These are phyloP conservation scores for Malurus splendens DNA, from an alignment of 2,797 vertebrate genomes.

Conservation along the genomic window DNA sequence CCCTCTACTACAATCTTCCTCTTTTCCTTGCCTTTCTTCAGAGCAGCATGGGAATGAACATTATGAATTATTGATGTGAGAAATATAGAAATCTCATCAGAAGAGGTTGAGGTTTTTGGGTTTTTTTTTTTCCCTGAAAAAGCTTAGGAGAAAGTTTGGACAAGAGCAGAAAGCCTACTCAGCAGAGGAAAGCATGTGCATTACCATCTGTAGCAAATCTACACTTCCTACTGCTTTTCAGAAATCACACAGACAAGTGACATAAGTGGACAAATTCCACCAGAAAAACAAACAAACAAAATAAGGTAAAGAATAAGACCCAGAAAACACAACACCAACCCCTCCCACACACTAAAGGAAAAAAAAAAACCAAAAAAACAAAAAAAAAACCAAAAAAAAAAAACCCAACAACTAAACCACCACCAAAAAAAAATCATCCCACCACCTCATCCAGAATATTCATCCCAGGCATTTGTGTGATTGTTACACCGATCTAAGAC, in stretches of 20 bases:
- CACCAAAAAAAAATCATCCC: accelerated
- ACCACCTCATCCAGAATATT: background rate
- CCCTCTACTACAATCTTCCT: background rate
- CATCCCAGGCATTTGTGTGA: background rate
- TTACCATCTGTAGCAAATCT: background rate
- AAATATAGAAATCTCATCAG: background rate
- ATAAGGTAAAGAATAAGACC: background rate
- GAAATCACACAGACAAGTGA: background rate
- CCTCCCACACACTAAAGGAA: too few species aligned
- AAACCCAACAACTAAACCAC: background rate
- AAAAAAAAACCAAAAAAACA: background rate
- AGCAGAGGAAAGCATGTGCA: background rate
- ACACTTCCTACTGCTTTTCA: background rate
- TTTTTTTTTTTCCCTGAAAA: background rate
- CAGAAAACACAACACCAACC: background rate
- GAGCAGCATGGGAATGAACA: background rate
- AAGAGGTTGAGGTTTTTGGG: background rate
- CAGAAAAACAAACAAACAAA: background rate
- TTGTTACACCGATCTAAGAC: background rate
- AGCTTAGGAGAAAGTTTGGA: background rate
- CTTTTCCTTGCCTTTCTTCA: background rate
- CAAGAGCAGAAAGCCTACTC: background rate
- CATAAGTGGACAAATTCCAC: background rate
- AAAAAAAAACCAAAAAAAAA: background rate
- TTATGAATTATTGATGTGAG: conserved; percentile 12